phyloP scores from a whole-genome alignment of 2,888 invertebrate genomes.

The Anorthoa munda region DNA sequence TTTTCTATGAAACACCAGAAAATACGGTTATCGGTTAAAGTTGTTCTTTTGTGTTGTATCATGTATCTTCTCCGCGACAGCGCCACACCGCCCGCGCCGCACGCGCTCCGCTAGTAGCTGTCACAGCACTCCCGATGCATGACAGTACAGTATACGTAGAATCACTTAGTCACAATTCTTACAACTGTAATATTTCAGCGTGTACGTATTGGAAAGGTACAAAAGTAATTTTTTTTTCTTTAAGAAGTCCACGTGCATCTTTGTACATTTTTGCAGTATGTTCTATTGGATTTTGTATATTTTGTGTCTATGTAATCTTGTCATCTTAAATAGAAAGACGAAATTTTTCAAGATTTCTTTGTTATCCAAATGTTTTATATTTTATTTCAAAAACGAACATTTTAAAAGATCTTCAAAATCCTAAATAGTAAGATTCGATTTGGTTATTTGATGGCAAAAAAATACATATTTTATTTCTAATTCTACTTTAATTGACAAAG shows the following conservation, averaged over 20 bases:
- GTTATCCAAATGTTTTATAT: background rate
- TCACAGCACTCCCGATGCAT: slow-evolving; percentile 33
- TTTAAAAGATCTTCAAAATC: background rate
- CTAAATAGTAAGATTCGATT: background rate
- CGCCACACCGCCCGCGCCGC: slow-evolving; percentile 76
- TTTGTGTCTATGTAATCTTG: background rate
- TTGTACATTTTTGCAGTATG: background rate
- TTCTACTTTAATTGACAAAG: background rate
- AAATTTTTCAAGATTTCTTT: background rate
- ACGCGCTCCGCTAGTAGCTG: slow-evolving; percentile 74
- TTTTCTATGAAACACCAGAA: slow-evolving; percentile 60
- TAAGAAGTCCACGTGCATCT: background rate
- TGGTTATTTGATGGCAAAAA: background rate
- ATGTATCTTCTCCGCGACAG: slow-evolving; percentile 78
- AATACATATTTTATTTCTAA: background rate
- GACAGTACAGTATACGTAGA: slow-evolving; percentile 46
- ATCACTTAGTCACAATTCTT: slow-evolving; percentile 29
- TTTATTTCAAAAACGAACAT: background rate
- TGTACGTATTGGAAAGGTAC: background rate
- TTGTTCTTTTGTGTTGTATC: slow-evolving; percentile 76
- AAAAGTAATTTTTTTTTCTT: background rate
- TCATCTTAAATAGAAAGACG: background rate
- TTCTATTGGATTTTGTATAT: background rate
- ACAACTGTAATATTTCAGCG: slow-evolving; percentile 49
- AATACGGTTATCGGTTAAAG: slow-evolving; percentile 61